phyloP scores from a whole-genome alignment of 2,113 vertebrate species.

The Cochlearius cochlearius region DNA sequence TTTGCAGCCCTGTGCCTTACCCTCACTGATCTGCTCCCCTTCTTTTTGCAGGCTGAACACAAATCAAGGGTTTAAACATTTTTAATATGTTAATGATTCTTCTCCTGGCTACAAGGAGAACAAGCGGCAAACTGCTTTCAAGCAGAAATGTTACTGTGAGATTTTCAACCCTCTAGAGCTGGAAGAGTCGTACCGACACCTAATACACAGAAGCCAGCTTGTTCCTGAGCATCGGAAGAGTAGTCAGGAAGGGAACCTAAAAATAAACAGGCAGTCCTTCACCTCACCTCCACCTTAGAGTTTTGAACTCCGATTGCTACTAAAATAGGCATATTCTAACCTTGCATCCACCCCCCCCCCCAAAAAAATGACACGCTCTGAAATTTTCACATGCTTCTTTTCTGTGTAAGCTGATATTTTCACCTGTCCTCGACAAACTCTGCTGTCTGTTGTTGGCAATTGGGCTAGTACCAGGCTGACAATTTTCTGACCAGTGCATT shows the following conservation, averaged over 20 bases:
- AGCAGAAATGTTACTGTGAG: background rate
- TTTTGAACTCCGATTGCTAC: conserved; percentile 1
- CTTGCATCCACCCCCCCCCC: background rate
- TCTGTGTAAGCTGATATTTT: conserved; percentile 61
- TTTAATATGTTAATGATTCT: background rate
- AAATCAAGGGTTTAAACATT: background rate
- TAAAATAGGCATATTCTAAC: conserved; percentile 34
- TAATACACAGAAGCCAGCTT: background rate
- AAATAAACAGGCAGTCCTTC: conserved; percentile 25
- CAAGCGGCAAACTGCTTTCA: background rate
- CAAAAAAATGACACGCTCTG: background rate
- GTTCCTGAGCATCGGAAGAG: background rate
- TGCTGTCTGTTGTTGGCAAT: conserved; percentile 40
- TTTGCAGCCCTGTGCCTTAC: background rate
- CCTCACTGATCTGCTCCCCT: background rate
- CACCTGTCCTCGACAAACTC: conserved; percentile 52
- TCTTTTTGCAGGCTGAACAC: background rate
- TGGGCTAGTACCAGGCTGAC: background rate
- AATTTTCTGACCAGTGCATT: background rate
- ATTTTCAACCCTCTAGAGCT: background rate
- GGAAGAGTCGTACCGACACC: background rate
- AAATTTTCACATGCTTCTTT: conserved; percentile 43
- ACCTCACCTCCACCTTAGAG: conserved; percentile 4
- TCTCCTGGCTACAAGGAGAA: background rate
- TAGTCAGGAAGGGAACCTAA: background rate